Conservation (phyloP, 2,113 vertebrate species). For the Phycodurus eques region DNA sequence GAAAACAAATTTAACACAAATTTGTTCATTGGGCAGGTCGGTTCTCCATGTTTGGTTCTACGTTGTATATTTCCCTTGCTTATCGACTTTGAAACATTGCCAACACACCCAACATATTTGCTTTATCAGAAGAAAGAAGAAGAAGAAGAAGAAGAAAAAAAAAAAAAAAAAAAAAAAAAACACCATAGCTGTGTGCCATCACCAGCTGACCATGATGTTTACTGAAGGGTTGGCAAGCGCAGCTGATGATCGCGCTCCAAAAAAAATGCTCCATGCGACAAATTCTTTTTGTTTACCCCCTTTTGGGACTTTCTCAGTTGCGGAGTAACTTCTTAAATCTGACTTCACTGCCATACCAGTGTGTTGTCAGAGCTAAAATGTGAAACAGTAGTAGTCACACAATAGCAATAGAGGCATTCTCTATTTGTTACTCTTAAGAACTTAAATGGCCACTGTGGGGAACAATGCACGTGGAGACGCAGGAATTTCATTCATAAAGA, state of each 20-base stretch:
- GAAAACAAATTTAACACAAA: neutral
- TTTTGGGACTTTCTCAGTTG: neutral
- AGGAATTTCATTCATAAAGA: neutral
- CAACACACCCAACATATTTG: neutral
- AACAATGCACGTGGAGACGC: neutral
- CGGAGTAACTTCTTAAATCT: conserved; percentile 7
- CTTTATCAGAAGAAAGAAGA: neutral
- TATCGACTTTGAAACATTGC: neutral
- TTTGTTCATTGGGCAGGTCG: neutral
- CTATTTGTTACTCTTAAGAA: neutral
- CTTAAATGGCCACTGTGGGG: neutral
- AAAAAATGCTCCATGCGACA: conserved; percentile 11
- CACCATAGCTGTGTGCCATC: neutral
- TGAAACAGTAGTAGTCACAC: neutral
- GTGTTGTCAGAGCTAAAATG: neutral
- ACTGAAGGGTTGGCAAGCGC: conserved; percentile 13
- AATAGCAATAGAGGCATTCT: neutral
- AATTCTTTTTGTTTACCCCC: neutral
- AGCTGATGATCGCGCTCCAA: conserved; percentile 6
- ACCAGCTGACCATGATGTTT: conserved; percentile 11
- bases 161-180: neutral
- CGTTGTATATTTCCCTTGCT: neutral
- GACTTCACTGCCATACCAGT: conserved; percentile 22
- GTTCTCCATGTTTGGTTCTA: neutral
- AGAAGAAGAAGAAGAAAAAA: too few relatives aligned